A percentile compares a stretch with the other conserved stretches of the same genome.
These are phyloP conservation scores for Ips nitidus DNA, from an alignment of 1,140 invertebrate species.

Conservation along the genomic window DNA sequence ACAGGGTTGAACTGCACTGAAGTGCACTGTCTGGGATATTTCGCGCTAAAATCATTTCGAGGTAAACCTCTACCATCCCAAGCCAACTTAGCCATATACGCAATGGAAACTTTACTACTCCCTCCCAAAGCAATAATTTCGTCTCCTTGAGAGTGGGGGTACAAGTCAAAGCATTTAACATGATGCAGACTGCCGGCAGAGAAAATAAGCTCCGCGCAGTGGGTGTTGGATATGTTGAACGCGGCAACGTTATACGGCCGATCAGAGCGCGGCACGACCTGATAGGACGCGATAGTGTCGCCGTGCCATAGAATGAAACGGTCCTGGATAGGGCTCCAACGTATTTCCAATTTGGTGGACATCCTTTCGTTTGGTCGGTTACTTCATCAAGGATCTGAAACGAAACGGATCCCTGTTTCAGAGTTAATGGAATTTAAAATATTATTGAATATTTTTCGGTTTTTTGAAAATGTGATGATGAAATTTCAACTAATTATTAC, in stretches of 20 bases:
- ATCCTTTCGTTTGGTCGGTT: constrained; percentile 28
- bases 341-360: constrained; percentile 66
- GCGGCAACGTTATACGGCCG: constrained; percentile 45
- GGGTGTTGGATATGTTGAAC: constrained; percentile 66
- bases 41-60: constrained; percentile 14
- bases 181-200: constrained; percentile 67
- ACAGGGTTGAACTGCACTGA: constrained; percentile 86
- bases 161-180: constrained; percentile 78
- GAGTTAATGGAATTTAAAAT: no score
- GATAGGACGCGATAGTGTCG: constrained; percentile 76
- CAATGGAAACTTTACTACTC: constrained; percentile 15
- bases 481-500: no score
- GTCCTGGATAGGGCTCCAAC: constrained; percentile 78
- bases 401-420: no score
- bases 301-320: constrained; percentile 86
- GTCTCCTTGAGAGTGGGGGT: constrained; percentile 53
- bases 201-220: constrained; percentile 66
- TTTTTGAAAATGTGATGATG: no score
- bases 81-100: constrained; percentile 24
- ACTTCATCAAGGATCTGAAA: no score
- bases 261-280: constrained; percentile 65
- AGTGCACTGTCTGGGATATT: constrained; percentile 81
- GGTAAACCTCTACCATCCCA: constrained; percentile 21
- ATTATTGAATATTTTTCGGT: no score
- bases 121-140: constrained; percentile 21